phyloP scores from a whole-genome alignment of 2,888 invertebrate genomes.

The Morinoia aosen region DNA sequence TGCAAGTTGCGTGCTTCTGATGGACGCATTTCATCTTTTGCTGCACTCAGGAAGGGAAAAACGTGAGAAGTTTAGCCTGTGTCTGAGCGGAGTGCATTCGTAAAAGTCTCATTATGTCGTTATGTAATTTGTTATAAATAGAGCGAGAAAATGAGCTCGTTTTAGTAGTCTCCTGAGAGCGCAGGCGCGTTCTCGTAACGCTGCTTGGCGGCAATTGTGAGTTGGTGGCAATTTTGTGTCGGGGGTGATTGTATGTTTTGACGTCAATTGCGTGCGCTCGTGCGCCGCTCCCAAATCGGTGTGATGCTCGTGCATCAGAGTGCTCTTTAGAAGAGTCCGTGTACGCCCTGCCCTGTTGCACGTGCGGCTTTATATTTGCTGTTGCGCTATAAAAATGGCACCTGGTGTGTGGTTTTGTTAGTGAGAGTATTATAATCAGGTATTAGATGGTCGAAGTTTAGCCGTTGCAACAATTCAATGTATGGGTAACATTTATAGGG shows the following conservation, averaged over 20 bases:
- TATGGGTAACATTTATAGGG: background rate
- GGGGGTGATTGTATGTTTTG: background rate
- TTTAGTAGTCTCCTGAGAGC: background rate
- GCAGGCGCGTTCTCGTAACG: background rate
- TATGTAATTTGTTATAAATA: background rate
- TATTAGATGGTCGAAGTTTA: too few relatives aligned
- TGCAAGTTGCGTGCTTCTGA: background rate
- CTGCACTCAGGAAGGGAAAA: background rate
- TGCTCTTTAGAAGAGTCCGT: background rate
- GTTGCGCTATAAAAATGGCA: background rate
- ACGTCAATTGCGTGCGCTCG: background rate
- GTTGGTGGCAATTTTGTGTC: background rate
- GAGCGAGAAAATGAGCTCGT: background rate
- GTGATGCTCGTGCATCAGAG: background rate
- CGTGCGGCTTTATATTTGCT: background rate
- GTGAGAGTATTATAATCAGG: background rate
- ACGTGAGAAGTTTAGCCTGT: background rate
- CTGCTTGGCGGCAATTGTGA: background rate
- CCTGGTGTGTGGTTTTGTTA: background rate
- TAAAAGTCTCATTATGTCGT: background rate
- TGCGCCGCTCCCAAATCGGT: background rate
- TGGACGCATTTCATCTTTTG: background rate
- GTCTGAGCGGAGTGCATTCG: background rate
- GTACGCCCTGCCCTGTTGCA: background rate
- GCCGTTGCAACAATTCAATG: background rate